Conservation (phyloP, 2,797 vertebrate species). For the Spinus olivaceus region DNA sequence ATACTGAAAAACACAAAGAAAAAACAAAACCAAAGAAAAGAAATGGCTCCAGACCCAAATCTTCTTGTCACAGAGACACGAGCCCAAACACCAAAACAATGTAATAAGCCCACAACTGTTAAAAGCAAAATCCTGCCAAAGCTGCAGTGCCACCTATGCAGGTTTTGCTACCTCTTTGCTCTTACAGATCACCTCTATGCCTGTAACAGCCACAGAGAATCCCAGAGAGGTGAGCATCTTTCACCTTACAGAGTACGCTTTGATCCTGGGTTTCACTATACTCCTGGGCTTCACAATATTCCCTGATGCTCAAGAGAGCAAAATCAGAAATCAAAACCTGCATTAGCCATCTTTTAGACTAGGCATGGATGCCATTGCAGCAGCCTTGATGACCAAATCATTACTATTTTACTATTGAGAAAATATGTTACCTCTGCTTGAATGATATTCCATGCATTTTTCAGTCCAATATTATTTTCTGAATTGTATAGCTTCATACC, state of each 20-base stretch:
- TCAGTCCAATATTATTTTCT: constrained; percentile 93
- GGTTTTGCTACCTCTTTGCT: neutral
- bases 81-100: neutral
- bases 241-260: neutral
- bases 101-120: neutral
- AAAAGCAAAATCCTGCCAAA: neutral
- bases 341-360: neutral
- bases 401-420: neutral
- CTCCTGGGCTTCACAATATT: neutral
- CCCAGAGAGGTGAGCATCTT: neutral
- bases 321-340: neutral
- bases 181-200: neutral
- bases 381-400: neutral
- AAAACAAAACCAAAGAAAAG: neutral
- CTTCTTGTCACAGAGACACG: neutral
- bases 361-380: neutral
- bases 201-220: neutral
- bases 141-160: neutral
- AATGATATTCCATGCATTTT: constrained; percentile 99
- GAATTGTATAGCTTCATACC: constrained; percentile 94
- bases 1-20: neutral
- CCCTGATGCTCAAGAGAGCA: neutral
- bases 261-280: neutral
- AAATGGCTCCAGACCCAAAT: neutral
- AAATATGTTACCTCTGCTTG: constrained; percentile 88